Percentiles rank a stretch among this genome's conserved stretches.
These are phyloP conservation scores for Dolichotis patagonum DNA, from an alignment of 2,113 vertebrate species.

Conservation along the genomic window DNA sequence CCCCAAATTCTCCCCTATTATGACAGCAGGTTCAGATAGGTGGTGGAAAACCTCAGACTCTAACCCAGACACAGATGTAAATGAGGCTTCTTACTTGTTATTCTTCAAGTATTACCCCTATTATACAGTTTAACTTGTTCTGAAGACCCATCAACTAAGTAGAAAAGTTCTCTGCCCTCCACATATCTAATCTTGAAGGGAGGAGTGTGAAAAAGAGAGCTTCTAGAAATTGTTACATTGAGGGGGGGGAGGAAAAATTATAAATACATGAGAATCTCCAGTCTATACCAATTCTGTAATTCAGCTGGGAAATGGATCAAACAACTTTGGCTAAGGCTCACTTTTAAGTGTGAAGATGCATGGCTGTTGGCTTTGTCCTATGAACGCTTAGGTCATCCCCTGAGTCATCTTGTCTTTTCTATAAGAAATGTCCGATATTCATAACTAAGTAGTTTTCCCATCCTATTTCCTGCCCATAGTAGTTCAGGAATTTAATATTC, in stretches of 20 bases:
- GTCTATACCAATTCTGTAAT: neutral
- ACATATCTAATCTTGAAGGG: neutral
- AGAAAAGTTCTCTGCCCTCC: neutral
- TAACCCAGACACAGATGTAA: neutral
- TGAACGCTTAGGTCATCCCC: neutral
- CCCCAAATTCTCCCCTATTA: neutral
- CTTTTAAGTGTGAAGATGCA: neutral
- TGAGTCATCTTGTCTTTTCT: neutral
- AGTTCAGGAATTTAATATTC: neutral
- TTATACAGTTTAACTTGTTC: neutral
- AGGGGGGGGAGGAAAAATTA: neutral
- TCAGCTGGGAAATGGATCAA: neutral
- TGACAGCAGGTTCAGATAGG: neutral
- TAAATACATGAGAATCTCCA: neutral
- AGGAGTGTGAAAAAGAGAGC: neutral
- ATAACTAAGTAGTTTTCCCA: neutral
- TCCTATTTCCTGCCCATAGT: neutral
- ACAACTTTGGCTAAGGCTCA: neutral
- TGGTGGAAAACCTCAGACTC: neutral
- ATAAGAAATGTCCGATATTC: constrained; percentile 33
- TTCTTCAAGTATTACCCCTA: neutral
- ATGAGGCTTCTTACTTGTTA: neutral
- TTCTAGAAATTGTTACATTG: neutral
- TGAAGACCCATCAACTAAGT: neutral
- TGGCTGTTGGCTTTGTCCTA: neutral